Percentiles rank a stretch among this genome's conserved stretches.
Evolutionary conservation across 2,797 vertebrate species (phyloP).

Genomic region (Gallinago solitaria): DNA sequence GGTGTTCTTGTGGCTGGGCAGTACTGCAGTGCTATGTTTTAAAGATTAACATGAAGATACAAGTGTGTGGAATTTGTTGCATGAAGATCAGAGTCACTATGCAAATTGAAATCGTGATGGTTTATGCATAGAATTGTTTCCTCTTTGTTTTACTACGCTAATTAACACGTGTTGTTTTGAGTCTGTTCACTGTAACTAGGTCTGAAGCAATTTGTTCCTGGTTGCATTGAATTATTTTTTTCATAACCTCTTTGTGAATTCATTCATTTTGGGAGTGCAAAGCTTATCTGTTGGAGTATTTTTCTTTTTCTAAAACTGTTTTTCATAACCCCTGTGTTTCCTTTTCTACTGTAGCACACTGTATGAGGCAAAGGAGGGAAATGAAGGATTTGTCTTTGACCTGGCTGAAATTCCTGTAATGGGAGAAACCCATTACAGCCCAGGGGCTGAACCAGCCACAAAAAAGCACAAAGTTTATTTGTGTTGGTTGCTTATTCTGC

Average conservation of each 20-base stretch:
- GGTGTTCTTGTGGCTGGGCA: background rate
- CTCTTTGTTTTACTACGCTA: background rate
- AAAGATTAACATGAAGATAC: background rate
- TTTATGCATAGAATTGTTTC: background rate
- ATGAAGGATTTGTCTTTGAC: background rate
- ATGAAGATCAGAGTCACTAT: background rate
- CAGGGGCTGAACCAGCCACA: background rate
- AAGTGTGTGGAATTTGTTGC: background rate
- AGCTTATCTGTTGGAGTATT: background rate
- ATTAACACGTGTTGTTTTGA: background rate
- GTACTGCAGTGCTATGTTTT: background rate
- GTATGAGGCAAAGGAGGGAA: background rate
- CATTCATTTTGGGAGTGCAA: background rate
- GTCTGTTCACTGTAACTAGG: background rate
- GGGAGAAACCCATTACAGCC: background rate
- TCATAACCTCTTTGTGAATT: background rate
- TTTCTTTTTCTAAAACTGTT: background rate
- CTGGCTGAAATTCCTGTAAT: background rate
- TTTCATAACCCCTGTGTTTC: background rate
- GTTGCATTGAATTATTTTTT: conserved; percentile 11
- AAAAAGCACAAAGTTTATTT: background rate
- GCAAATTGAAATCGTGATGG: background rate
- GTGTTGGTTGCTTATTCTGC: background rate
- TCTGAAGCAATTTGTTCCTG: background rate
- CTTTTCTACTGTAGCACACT: background rate